A percentile compares a stretch with the other conserved stretches of the same genome.
Conservation (phyloP, 2,888 invertebrate genomes). For the Torymus tubicola region DNA sequence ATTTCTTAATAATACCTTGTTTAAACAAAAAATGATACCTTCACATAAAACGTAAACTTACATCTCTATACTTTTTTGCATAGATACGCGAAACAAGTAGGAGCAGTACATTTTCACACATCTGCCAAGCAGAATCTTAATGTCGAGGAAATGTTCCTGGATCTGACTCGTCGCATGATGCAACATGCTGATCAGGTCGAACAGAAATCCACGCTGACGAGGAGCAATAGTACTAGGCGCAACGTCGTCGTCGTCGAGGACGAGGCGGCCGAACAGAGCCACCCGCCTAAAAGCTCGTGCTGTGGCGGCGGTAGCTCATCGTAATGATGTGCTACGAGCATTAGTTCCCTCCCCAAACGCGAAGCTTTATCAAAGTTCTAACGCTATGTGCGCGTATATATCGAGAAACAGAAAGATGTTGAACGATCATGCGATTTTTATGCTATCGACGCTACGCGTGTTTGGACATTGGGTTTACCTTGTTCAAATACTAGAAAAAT, state of each 20-base stretch:
- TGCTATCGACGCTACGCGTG: too few relatives aligned
- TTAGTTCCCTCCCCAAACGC: neutral
- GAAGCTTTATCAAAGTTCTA: slow-evolving; percentile 38
- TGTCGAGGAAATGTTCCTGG: slow-evolving; percentile 93
- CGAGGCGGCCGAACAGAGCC: slow-evolving; percentile 70
- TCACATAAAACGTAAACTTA: too few relatives aligned
- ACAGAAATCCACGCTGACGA: slow-evolving; percentile 71
- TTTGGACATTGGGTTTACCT: too few relatives aligned
- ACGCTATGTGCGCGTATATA: slow-evolving; percentile 39
- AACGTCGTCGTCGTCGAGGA: slow-evolving; percentile 77
- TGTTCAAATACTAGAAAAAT: too few relatives aligned
- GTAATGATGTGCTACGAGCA: slow-evolving; percentile 59
- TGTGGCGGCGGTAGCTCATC: slow-evolving; percentile 68
- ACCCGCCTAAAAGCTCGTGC: slow-evolving; percentile 73
- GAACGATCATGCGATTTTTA: too few relatives aligned
- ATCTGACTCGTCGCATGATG: slow-evolving; percentile 88
- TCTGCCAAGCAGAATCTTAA: slow-evolving; percentile 95
- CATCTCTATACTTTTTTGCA: too few relatives aligned
- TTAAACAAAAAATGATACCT: too few relatives aligned
- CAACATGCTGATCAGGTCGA: slow-evolving; percentile 70
- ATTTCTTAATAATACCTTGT: too few relatives aligned
- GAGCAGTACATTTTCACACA: slow-evolving; percentile 93
- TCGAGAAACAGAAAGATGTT: neutral
- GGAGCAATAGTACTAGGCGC: slow-evolving; percentile 75
- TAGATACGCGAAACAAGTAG: slow-evolving; percentile 93